A percentile compares a stretch with the other conserved stretches of the same genome.
Evolutionary conservation across 1,140 invertebrate genomes (phyloP).

Genomic region (Phymorhynchus buccinoides): DNA sequence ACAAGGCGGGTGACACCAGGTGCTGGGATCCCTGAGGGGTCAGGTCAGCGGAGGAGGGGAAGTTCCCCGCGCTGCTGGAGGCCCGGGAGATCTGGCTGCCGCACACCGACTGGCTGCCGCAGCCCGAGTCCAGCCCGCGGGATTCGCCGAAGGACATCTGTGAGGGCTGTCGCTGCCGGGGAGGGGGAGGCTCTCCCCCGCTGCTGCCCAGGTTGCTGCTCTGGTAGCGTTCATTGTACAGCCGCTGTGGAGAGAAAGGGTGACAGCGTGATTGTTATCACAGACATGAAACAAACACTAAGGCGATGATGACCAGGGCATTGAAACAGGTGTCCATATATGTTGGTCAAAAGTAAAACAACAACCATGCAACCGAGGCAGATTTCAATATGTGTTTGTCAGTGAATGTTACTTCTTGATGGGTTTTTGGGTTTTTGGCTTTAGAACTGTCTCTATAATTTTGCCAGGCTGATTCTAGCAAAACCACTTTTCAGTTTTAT

Average conservation of each 20-base stretch:
- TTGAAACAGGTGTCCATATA: too few species aligned
- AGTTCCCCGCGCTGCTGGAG: conserved; percentile 44
- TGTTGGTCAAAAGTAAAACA: too few species aligned
- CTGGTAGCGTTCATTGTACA: conserved; percentile 35
- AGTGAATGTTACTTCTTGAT: too few species aligned
- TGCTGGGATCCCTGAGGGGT: background rate
- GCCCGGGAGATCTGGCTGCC: conserved; percentile 38
- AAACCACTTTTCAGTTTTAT: too few species aligned
- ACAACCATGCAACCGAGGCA: too few species aligned
- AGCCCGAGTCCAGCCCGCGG: conserved; percentile 32
- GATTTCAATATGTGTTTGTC: too few species aligned
- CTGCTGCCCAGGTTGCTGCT: conserved; percentile 34
- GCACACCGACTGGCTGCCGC: conserved; percentile 11
- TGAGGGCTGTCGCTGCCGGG: conserved; percentile 22
- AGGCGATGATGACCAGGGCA: too few species aligned
- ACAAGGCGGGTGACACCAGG: conserved; percentile 19
- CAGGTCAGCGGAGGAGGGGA: background rate
- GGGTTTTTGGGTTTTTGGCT: too few species aligned
- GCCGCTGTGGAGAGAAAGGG: conserved; percentile 25
- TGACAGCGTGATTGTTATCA: too few species aligned
- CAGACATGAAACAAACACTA: too few species aligned
- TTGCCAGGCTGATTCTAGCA: too few species aligned
- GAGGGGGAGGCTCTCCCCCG: conserved; percentile 37
- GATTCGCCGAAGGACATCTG: conserved; percentile 30
- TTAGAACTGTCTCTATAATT: too few species aligned